Percentiles rank a stretch among this genome's conserved stretches.
Evolutionary conservation across 2,888 invertebrate species (phyloP).

Genomic region (Osmoderma eremita): DNA sequence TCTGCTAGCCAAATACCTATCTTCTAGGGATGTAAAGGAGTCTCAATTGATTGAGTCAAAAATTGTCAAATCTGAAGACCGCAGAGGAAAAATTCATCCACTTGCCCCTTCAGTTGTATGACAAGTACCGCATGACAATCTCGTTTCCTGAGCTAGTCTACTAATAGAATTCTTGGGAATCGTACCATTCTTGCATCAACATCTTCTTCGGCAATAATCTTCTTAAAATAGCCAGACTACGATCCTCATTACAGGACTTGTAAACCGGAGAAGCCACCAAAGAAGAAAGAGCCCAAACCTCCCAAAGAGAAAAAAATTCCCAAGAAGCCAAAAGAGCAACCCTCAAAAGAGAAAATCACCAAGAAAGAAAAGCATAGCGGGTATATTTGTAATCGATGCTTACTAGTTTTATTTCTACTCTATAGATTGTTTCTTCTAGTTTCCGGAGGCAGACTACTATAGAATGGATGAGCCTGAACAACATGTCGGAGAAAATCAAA

Average conservation of each 20-base stretch:
- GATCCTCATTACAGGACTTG: background rate
- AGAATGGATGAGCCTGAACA: conserved; percentile 44
- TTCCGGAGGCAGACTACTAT: conserved; percentile 46
- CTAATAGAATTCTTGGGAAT: too few species aligned
- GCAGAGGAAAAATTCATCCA: too few species aligned
- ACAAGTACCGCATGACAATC: too few species aligned
- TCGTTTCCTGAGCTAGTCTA: too few species aligned
- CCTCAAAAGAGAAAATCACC: conserved; percentile 48
- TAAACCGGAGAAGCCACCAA: conserved; percentile 37
- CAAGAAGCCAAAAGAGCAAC: conserved; percentile 46
- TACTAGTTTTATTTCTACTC: background rate
- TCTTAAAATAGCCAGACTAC: too few species aligned
- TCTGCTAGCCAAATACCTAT: too few species aligned
- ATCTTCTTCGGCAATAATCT: too few species aligned
- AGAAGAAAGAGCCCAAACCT: conserved; percentile 49
- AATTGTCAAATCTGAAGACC: too few species aligned
- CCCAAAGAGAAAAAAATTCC: conserved; percentile 51
- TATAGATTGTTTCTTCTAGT: conserved; percentile 28
- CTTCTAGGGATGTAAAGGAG: too few species aligned
- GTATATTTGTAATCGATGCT: conserved; percentile 35
- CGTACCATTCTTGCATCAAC: too few species aligned
- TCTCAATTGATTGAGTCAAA: too few species aligned
- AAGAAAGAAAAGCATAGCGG: conserved; percentile 54
- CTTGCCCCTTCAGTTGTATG: too few species aligned
- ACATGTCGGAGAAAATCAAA: conserved; percentile 47